A percentile compares a stretch with the other conserved stretches of the same genome.
phyloP scores from a whole-genome alignment of 2,113 vertebrate genomes.

The Takifugu bimaculatus region DNA sequence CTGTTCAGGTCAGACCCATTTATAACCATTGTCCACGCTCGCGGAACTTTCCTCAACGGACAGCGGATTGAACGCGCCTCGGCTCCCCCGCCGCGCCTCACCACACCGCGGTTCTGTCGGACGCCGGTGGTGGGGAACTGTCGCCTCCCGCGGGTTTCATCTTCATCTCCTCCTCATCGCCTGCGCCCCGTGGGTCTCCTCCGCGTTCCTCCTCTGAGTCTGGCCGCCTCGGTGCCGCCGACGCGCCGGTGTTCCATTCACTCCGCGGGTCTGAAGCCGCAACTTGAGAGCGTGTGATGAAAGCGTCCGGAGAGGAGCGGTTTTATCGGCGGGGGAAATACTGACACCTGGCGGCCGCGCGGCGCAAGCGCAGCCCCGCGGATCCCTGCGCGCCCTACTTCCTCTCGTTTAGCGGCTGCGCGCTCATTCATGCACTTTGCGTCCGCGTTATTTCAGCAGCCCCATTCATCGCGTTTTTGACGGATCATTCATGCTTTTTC shows the following conservation, averaged over 20 bases:
- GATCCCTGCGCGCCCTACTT: slow-evolving; percentile 24
- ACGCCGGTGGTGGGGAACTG: slow-evolving; percentile 33
- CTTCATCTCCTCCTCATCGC: slow-evolving; percentile 23
- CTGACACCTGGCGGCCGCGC: slow-evolving; percentile 56
- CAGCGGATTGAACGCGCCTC: slow-evolving; percentile 33
- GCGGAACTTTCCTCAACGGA: slow-evolving; percentile 55
- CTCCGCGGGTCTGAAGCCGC: slow-evolving; percentile 61
- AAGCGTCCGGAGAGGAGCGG: slow-evolving; percentile 21
- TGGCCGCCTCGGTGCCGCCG: slow-evolving; percentile 46
- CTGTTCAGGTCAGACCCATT: slow-evolving; percentile 82
- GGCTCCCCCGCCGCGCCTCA: slow-evolving; percentile 7
- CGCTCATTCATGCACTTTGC: slow-evolving; percentile 56
- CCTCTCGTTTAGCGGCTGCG: slow-evolving; percentile 10
- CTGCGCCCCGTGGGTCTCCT: not conserved
- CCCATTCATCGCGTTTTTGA: slow-evolving; percentile 52
- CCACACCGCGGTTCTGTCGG: slow-evolving; percentile 7
- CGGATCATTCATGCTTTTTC: slow-evolving; percentile 56
- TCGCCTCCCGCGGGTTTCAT: slow-evolving; percentile 43
- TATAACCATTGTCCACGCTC: slow-evolving; percentile 69
- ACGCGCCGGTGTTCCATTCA: slow-evolving; percentile 65
- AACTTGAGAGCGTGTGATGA: slow-evolving; percentile 60
- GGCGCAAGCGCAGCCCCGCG: slow-evolving; percentile 7
- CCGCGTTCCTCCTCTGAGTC: slow-evolving; percentile 6
- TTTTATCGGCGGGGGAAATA: slow-evolving; percentile 36
- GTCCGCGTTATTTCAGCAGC: slow-evolving; percentile 26